Percentiles rank a stretch among this genome's conserved stretches.
Evolutionary conservation across 2,797 vertebrate species (phyloP).

Genomic region (Nothura maculosa): DNA sequence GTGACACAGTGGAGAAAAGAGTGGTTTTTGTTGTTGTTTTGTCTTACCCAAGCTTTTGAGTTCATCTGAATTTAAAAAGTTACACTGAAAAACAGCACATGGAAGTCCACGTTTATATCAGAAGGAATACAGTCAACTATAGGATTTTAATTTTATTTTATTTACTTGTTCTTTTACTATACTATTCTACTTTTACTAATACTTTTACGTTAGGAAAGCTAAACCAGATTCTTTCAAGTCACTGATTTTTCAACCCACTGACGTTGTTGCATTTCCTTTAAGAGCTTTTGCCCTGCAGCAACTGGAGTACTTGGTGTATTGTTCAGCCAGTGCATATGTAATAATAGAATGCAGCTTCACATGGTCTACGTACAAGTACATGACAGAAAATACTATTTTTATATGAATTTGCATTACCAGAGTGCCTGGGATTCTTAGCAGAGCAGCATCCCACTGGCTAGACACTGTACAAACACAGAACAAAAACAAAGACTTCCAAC

Average conservation of each 20-base stretch:
- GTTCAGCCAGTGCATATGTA: not conserved
- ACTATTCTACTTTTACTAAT: not conserved
- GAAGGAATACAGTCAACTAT: not conserved
- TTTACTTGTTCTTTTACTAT: not conserved
- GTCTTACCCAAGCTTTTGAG: not conserved
- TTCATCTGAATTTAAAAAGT: not conserved
- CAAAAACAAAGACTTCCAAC: slow-evolving; percentile 40
- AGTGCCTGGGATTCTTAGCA: slow-evolving; percentile 27
- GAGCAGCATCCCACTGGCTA: slow-evolving; percentile 48
- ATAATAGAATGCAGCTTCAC: slow-evolving; percentile 24
- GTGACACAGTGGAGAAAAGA: not conserved
- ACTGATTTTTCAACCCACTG: not conserved
- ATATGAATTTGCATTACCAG: not conserved
- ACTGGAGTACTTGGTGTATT: slow-evolving; percentile 9
- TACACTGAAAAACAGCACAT: not conserved
- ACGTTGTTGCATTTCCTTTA: not conserved
- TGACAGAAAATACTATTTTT: slow-evolving; percentile 40
- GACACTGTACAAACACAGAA: slow-evolving; percentile 63
- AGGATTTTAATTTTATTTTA: fast-evolving
- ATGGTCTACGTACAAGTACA: not conserved
- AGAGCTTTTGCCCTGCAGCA: not conserved
- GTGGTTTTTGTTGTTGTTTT: not conserved
- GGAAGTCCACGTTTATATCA: not conserved
- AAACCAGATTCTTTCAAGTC: not conserved
- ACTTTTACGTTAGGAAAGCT: not conserved